Base-by-base conservation (phyloP, 2,113 vertebrate species). In the Clarias macrocephalus region DNA sequence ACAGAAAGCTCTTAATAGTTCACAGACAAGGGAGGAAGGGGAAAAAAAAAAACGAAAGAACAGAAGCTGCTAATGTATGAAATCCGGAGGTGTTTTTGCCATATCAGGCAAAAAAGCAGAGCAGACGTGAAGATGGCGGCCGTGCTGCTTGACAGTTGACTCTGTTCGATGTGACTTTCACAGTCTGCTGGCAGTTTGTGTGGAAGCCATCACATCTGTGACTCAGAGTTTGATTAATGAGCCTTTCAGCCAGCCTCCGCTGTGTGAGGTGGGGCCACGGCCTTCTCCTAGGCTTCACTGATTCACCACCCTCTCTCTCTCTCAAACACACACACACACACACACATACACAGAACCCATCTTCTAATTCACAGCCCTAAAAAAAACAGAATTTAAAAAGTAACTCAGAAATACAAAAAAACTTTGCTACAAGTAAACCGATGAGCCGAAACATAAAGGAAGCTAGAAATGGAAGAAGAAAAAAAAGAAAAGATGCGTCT, bases 131-230 rank as follows among this genome's bases (percentile, higher is more conserved):
- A 93, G 72, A 87, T 89, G 88, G 86, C 66, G 86, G 92, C 90
- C 93, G 92, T 89, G 91, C 94, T 95, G 91, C 91, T 95, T 96
- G 96, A 95, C 95, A 97, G 93, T 95, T 96, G 92, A 92, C 93
- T 95, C 93, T 96, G 95, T 94, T 95, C 93, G 95, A 97, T 97
- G 95, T 99, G 97, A 99, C 97, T 99, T 99, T 99, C 97, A 99
- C 97, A 99, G 97, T 97, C 97, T 96, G 96, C 93, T 98, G 96
- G 95, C 95, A 94, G 96, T 96, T 95, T 96, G 95, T 94, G 96
- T 96, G 95, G 96, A 97, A 97, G 94, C 93, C 95, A 97, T 97
- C 97, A 98, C 97, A 98, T 97, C 97, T 98, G 97, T 96, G 97
- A 97, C 95, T 97, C 96, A 91, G 92, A 85, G 91, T 94, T 95